These are phyloP conservation scores for Trogon surrucura DNA, from an alignment of 2,113 vertebrate genomes.

Conservation along the genomic window DNA sequence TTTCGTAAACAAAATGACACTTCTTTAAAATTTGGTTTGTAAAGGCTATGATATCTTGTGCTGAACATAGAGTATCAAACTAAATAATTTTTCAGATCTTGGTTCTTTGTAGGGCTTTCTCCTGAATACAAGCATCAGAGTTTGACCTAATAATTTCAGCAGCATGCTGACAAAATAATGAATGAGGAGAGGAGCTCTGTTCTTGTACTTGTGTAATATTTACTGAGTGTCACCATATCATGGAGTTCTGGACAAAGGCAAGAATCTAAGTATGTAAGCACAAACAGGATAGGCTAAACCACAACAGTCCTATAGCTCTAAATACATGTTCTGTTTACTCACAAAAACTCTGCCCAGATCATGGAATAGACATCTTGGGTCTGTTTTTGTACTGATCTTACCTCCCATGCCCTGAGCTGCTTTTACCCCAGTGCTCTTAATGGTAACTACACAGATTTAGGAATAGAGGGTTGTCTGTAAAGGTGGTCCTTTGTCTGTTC, in stretches of 20 bases:
- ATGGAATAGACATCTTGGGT: neutral
- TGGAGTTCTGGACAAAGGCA: neutral
- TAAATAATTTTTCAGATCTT: neutral
- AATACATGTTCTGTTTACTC: neutral
- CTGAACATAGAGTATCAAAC: neutral
- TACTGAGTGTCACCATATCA: neutral
- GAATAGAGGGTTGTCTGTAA: neutral
- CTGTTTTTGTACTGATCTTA: neutral
- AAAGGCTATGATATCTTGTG: neutral
- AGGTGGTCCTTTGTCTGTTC: neutral
- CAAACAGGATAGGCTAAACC: neutral
- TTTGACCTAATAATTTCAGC: conserved; percentile 30
- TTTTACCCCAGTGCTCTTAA: neutral
- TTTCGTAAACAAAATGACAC: neutral
- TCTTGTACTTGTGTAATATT: neutral
- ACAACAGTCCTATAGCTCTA: neutral
- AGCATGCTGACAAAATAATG: neutral
- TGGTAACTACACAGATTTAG: neutral
- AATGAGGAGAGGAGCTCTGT: neutral
- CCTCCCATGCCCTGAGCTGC: neutral
- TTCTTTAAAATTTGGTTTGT: conserved; percentile 2
- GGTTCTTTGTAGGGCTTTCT: neutral
- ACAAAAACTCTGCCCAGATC: neutral
- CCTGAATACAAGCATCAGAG: neutral
- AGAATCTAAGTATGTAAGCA: neutral